These are phyloP conservation scores for Otis tarda DNA, from an alignment of 2,113 vertebrate genomes.

Conservation along the genomic window DNA sequence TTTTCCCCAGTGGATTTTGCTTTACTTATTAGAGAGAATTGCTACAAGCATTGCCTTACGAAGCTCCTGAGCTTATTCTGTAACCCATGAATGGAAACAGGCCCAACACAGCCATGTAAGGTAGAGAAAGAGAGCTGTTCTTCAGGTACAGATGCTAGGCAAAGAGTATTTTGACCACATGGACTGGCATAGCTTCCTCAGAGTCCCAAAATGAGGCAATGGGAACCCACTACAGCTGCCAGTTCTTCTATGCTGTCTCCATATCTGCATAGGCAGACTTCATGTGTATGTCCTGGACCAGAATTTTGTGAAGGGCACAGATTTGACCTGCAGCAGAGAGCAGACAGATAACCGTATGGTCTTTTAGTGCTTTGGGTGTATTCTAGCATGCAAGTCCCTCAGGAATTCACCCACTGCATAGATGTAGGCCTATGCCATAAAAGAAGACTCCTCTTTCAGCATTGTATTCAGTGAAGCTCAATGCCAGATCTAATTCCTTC, in stretches of 20 bases:
- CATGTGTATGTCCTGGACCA: fast-evolving
- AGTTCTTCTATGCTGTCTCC: not conserved
- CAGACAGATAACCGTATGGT: not conserved
- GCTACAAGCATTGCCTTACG: not conserved
- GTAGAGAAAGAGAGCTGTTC: not conserved
- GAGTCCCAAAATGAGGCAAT: not conserved
- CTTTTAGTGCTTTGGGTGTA: not conserved
- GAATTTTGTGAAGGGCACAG: not conserved
- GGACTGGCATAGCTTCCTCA: not conserved
- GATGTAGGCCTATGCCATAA: not conserved
- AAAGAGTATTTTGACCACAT: not conserved
- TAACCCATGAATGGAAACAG: not conserved
- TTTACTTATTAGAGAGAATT: not conserved
- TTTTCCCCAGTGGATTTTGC: not conserved
- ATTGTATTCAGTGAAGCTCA: not conserved
- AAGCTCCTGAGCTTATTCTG: not conserved
- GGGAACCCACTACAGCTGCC: not conserved
- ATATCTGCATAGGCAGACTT: not conserved
- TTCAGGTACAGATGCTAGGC: not conserved
- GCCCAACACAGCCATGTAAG: not conserved
- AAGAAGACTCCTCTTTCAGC: not conserved
- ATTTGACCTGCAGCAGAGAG: not conserved
- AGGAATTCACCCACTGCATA: not conserved
- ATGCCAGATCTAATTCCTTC: not conserved
- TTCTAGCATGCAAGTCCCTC: not conserved